Evolutionary conservation across 2,113 vertebrate genomes (phyloP), one percentile per base, ranked within the genome.

Genomic region (Brevimyrus niger): DNA sequence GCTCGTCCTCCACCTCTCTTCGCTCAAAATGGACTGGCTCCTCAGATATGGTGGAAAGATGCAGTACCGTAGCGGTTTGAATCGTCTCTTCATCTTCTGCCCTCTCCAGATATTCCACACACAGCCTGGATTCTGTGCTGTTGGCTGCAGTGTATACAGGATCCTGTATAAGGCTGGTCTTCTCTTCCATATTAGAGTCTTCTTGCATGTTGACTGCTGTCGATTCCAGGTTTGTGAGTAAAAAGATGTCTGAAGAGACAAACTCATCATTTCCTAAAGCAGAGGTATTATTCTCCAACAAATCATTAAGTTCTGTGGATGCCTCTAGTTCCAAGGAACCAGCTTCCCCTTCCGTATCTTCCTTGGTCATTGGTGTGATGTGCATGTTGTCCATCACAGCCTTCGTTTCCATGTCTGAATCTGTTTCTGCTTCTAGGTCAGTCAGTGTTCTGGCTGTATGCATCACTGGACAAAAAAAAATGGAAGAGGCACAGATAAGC

Each of bases 1-100:
- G 87, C 87, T 92, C 92, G 46, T 91, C 91, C 86, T 93, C 93
- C 80, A 93, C 88, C 38, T 84, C 51, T 13, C 10, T 19, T 84
- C 44, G 48, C 48, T 89, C 51, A 35, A 47, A 38, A 51, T 46
- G 80, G 38, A 23, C n/a, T 44, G 50, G 88, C 48, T 82, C 48
- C 23, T 82, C 76, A n/a, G 17, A 44, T 31, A 58, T 48, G 23
- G 76, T 7, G 15, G 21, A 85, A 50, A 13, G 23, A 11, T 44
- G 11, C 55, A 53, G 11, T 61, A 44, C 88, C 13, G n/a, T 58
- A 13, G 11, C 53, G 31, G 51, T 17, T 1, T 15, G 47, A 5
- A 11, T n/a, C 35, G 46, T 51, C 48, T 89, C 88, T 27, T 42
- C 9, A 44, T 61, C 80, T 7, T 65, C 91, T 44, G 35, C 65